Conservation (phyloP, 1,140 invertebrate species). For the Procambarus virginalis region DNA sequence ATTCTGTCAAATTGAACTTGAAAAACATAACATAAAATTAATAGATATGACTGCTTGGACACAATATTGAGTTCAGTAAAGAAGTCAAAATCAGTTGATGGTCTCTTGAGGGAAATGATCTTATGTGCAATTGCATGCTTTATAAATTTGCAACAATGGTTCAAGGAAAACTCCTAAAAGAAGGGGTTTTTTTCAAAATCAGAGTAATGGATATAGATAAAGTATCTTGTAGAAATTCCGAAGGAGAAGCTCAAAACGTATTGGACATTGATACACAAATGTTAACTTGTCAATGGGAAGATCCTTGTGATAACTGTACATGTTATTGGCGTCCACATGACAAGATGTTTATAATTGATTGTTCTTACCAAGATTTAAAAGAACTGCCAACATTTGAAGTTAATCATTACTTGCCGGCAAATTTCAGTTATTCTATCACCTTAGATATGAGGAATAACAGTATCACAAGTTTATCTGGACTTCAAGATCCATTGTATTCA, state of each 20-base stretch:
- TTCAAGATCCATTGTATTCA: constrained; percentile 39
- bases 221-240: constrained; percentile 4
- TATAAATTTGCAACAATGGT: constrained; percentile 30
- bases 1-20: constrained; percentile 23
- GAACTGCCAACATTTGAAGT: constrained; percentile 72
- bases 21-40: constrained; percentile 20
- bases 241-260: not conserved
- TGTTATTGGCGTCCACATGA: constrained; percentile 74
- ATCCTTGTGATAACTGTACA: constrained; percentile 14
- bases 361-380: constrained; percentile 74
- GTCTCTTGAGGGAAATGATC: constrained; percentile 36
- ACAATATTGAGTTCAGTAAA: too few relatives aligned
- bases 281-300: not conserved
- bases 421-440: constrained; percentile 70
- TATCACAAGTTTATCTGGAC: constrained; percentile 49
- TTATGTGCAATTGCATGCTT: constrained; percentile 18
- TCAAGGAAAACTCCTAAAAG: not conserved
- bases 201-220: constrained; percentile 33
- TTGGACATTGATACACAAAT: not conserved
- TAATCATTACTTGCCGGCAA: not conserved
- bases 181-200: not conserved
- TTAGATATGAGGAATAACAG: constrained; percentile 71
- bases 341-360: constrained; percentile 76
- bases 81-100: not conserved
- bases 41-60: not conserved